Conservation (phyloP, 1,140 invertebrate genomes). For the Augochlora pura region DNA sequence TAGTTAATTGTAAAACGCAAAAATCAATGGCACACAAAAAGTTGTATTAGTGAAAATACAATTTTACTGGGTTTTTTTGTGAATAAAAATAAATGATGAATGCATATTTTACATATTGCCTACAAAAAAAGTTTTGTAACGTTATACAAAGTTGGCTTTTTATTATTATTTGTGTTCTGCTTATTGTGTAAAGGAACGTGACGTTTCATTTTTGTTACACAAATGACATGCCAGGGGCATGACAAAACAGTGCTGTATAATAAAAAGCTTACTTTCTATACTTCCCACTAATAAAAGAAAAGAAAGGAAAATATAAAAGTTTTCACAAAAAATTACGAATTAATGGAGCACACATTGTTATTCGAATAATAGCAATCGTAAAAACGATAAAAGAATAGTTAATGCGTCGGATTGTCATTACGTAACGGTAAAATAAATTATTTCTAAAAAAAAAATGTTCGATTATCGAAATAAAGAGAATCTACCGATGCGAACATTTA, state of each 20-base stretch:
- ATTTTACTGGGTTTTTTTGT: slow-evolving; percentile 24
- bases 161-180: not conserved
- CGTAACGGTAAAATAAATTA: no score
- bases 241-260: not conserved
- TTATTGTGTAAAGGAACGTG: not conserved
- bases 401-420: not conserved
- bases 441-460: no score
- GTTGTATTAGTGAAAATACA: slow-evolving; percentile 44
- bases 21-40: slow-evolving; percentile 43
- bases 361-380: slow-evolving; percentile 46
- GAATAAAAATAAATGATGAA: slow-evolving; percentile 12
- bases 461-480: not conserved
- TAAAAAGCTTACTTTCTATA: slow-evolving; percentile 31
- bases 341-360: slow-evolving; percentile 54
- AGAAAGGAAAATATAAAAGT: slow-evolving; percentile 21
- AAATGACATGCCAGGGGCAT: not conserved
- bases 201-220: no score
- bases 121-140: slow-evolving; percentile 16
- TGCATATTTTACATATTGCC: slow-evolving; percentile 38
- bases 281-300: slow-evolving; percentile 6
- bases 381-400: slow-evolving; percentile 46
- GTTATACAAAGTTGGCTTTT: slow-evolving; percentile 27
- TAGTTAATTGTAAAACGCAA: slow-evolving; percentile 42
- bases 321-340: slow-evolving; percentile 2
- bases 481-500: not conserved